A percentile compares a stretch with the other conserved stretches of the same genome.
Conservation (phyloP, 1,140 invertebrate genomes). For the Varroa destructor region DNA sequence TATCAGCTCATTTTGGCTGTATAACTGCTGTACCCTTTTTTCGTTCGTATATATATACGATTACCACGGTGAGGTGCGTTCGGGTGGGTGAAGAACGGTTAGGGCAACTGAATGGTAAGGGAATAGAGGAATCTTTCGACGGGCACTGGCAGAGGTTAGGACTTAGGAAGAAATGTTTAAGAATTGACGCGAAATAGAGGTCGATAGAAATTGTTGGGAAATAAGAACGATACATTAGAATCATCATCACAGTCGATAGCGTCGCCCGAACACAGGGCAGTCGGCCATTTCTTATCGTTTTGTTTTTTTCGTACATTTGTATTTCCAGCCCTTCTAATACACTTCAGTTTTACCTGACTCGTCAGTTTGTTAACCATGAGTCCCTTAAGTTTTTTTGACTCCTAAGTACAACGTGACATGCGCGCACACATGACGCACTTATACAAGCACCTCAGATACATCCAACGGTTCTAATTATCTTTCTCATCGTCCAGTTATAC, state of each 20-base stretch:
- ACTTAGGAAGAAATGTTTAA: no score
- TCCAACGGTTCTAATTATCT: no score
- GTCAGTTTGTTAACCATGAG: not conserved
- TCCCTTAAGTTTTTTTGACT: no score
- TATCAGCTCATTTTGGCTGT: no score
- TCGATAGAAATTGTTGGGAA: no score
- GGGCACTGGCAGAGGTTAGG: not conserved
- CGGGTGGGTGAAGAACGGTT: no score
- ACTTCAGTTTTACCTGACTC: not conserved
- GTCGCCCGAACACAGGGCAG: conserved; percentile 2
- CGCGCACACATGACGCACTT: not conserved
- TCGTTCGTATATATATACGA: no score
- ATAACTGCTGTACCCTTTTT: no score
- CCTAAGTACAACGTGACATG: not conserved
- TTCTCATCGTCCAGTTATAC: no score
- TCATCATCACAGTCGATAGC: conserved; percentile 27
- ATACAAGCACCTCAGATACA: not conserved
- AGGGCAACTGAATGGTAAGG: no score
- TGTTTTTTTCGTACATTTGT: not conserved
- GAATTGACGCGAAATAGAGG: no score
- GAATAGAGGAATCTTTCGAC: conserved; percentile 3
- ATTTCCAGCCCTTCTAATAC: not conserved
- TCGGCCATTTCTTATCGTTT: not conserved
- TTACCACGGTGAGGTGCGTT: no score
- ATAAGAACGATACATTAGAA: conserved; percentile 12